Percentiles rank a stretch among this genome's conserved stretches.
These are phyloP conservation scores for Kryptolebias marmoratus DNA, from an alignment of 2,113 vertebrate genomes.

Conservation along the genomic window DNA sequence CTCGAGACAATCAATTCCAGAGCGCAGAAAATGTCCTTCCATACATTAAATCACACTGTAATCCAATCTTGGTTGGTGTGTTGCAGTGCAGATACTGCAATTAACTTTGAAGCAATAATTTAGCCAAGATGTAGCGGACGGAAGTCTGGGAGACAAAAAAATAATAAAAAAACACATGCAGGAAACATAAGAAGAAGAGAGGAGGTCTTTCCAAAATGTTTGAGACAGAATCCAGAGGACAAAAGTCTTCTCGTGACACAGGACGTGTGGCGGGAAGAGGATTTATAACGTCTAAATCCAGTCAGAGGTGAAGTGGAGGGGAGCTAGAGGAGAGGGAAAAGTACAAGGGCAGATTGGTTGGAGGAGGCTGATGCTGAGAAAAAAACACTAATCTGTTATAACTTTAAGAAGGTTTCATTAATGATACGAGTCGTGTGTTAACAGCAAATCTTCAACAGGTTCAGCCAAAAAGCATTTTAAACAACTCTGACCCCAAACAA, in stretches of 20 bases:
- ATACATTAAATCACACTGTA: conserved; percentile 53
- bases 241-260: neutral
- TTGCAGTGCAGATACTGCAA: conserved; percentile 28
- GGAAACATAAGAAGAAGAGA: neutral
- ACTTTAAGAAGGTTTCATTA: no score
- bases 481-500: no score
- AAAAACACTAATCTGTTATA: no score
- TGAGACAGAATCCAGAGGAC: neutral
- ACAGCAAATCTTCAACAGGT: no score
- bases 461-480: no score
- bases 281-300: no score
- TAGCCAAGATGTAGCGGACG: neutral
- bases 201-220: conserved; percentile 7
- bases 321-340: no score
- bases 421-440: no score
- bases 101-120: conserved; percentile 56
- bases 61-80: conserved; percentile 38
- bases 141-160: neutral
- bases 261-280: neutral
- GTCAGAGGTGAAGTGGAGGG: no score
- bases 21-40: conserved; percentile 44
- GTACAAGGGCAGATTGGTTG: no score
- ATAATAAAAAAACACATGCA: neutral
- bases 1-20: conserved; percentile 45
- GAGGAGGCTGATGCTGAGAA: no score